phyloP scores from a whole-genome alignment of 2,888 invertebrate species.

The Octodonta nipae region DNA sequence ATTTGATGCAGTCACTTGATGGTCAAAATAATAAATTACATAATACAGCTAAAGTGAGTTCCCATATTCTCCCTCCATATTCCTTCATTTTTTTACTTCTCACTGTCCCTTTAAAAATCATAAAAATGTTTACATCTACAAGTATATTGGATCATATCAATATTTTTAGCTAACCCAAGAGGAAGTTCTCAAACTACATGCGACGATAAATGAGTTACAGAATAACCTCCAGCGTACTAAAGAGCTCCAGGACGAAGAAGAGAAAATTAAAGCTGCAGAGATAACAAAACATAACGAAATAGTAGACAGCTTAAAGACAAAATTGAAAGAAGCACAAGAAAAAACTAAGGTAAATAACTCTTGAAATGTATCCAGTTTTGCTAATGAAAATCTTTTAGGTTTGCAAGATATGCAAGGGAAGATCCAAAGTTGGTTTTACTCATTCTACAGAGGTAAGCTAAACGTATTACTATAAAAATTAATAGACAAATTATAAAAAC shows the following conservation, averaged over 20 bases:
- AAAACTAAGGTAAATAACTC: constrained; percentile 13
- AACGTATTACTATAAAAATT: too few species aligned
- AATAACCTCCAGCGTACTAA: constrained; percentile 15
- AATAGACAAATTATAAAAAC: too few species aligned
- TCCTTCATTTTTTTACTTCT: too few species aligned
- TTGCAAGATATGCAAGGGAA: constrained; percentile 18
- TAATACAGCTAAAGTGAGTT: constrained; percentile 16
- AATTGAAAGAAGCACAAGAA: constrained; percentile 17
- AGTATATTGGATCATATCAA: neutral
- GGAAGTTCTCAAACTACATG: constrained; percentile 16
- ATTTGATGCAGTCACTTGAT: constrained; percentile 15
- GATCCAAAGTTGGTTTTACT: constrained; percentile 17
- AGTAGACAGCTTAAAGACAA: constrained; percentile 16
- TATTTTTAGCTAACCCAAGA: constrained; percentile 16
- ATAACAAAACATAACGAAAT: constrained; percentile 19
- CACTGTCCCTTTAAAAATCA: neutral
- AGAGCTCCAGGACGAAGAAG: constrained; percentile 16
- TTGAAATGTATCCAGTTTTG: neutral
- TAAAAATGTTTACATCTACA: too few species aligned
- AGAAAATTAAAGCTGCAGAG: constrained; percentile 8
- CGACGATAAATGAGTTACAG: constrained; percentile 19
- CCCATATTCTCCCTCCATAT: neutral
- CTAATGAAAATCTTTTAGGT: constrained; percentile 15
- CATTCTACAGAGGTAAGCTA: constrained; percentile 16
- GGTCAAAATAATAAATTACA: constrained; percentile 12